These are phyloP conservation scores for Orthosia gracilis DNA, from an alignment of 2,888 invertebrate genomes.

Conservation along the genomic window DNA sequence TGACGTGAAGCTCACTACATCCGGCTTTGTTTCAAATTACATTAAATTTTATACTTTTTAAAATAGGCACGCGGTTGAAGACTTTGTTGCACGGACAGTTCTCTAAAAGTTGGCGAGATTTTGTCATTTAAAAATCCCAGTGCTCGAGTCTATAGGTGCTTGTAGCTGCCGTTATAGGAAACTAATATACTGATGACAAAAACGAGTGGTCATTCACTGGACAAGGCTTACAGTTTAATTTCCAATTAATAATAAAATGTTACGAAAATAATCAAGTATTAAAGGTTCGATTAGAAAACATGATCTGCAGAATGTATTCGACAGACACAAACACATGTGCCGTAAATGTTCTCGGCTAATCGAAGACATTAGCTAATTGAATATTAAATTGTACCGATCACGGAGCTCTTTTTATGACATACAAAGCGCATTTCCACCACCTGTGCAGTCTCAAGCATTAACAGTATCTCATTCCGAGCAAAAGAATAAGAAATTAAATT, in stretches of 20 bases:
- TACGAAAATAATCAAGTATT: conserved; percentile 20
- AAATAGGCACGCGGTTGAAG: conserved; percentile 49
- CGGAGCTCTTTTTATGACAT: conserved; percentile 47
- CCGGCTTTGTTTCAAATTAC: conserved; percentile 72
- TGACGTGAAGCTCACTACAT: conserved; percentile 70
- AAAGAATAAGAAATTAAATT: conserved; percentile 71
- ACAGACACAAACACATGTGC: conserved; percentile 33
- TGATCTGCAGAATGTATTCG: conserved; percentile 23
- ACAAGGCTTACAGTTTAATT: too few species aligned
- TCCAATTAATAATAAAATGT: background rate
- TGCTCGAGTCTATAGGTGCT: background rate
- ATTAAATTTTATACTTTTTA: conserved; percentile 69
- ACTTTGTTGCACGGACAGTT: conserved; percentile 23
- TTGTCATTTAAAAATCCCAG: conserved; percentile 4
- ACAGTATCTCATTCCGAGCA: conserved; percentile 44
- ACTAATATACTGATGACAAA: too few species aligned
- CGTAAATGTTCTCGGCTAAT: conserved; percentile 38
- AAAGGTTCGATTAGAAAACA: conserved; percentile 30
- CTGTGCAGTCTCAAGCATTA: conserved; percentile 43
- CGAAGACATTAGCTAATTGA: conserved; percentile 53
- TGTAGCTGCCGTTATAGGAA: background rate
- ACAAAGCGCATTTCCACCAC: conserved; percentile 43
- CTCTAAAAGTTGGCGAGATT: conserved; percentile 26
- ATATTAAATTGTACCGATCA: conserved; percentile 39
- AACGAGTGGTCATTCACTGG: too few species aligned